Conservation (phyloP, 2,888 invertebrate species). For the Gastrophysa polygoni region DNA sequence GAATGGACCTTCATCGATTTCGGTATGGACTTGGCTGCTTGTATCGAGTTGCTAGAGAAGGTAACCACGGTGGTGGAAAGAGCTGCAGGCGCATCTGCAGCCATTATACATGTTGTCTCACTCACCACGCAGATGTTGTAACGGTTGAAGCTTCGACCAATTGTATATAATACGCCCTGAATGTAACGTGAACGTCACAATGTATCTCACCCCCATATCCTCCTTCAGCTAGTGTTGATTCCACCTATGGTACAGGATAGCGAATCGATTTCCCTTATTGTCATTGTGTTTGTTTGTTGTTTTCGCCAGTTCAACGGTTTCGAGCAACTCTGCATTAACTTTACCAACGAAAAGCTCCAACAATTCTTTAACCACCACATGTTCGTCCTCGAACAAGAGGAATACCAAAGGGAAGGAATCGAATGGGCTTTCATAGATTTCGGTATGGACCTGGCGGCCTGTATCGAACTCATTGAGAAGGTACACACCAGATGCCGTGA, state of each 20-base stretch:
- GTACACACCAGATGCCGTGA: conserved; percentile 61
- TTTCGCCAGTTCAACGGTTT: conserved; percentile 79
- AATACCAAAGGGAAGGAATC: conserved; percentile 89
- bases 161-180: neutral
- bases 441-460: conserved; percentile 87
- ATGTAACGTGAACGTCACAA: too few species aligned
- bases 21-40: conserved; percentile 87
- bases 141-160: neutral
- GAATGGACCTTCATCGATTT: conserved; percentile 94
- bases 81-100: neutral
- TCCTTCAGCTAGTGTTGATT: conserved; percentile 27
- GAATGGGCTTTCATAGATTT: conserved; percentile 94
- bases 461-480: conserved; percentile 82
- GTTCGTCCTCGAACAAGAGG: conserved; percentile 94
- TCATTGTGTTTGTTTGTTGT: conserved; percentile 43
- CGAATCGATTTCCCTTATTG: conserved; percentile 39
- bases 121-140: neutral
- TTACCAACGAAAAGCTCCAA: conserved; percentile 92
- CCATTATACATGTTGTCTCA: neutral
- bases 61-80: conserved; percentile 58
- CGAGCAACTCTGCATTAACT: conserved; percentile 94
- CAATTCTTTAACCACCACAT: conserved; percentile 96
- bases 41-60: conserved; percentile 82
- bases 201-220: neutral
- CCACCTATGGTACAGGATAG: conserved; percentile 44